Conservation (phyloP, 2,113 vertebrate genomes). For the Bucco capensis region DNA sequence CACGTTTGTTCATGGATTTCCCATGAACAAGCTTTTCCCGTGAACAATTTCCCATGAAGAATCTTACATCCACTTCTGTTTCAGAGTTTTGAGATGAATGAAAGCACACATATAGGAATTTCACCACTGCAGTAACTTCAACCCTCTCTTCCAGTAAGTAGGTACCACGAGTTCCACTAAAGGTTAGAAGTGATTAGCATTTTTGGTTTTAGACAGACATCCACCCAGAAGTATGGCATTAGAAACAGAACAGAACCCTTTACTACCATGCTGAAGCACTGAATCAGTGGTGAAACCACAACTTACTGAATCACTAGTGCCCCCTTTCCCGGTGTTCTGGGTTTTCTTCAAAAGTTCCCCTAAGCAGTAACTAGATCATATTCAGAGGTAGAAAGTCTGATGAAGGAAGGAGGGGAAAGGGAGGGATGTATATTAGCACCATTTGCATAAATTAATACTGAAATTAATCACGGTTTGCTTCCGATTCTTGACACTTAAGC, state of each 20-base stretch:
- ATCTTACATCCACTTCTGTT: background rate
- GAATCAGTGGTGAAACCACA: background rate
- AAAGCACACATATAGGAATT: background rate
- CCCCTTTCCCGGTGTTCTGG: background rate
- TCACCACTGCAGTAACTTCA: background rate
- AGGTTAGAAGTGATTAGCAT: background rate
- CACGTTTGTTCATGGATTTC: background rate
- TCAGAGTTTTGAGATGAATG: background rate
- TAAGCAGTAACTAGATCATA: background rate
- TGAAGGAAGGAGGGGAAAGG: background rate
- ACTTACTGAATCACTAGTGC: background rate
- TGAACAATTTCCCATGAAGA: too few species aligned
- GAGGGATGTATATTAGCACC: background rate
- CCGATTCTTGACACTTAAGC: background rate
- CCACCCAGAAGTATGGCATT: background rate
- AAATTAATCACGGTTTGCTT: slow-evolving; percentile 15
- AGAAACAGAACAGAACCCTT: background rate
- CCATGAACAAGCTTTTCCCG: too few species aligned
- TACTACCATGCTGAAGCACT: background rate
- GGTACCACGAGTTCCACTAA: rapidly evolving
- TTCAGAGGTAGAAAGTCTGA: background rate
- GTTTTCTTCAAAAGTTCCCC: slow-evolving; percentile 10
- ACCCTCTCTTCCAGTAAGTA: background rate
- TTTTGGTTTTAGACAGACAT: background rate
- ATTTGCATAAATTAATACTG: slow-evolving; percentile 12